These are phyloP conservation scores for Sandelia bainsii DNA, from an alignment of 2,797 vertebrate genomes.

Conservation along the genomic window DNA sequence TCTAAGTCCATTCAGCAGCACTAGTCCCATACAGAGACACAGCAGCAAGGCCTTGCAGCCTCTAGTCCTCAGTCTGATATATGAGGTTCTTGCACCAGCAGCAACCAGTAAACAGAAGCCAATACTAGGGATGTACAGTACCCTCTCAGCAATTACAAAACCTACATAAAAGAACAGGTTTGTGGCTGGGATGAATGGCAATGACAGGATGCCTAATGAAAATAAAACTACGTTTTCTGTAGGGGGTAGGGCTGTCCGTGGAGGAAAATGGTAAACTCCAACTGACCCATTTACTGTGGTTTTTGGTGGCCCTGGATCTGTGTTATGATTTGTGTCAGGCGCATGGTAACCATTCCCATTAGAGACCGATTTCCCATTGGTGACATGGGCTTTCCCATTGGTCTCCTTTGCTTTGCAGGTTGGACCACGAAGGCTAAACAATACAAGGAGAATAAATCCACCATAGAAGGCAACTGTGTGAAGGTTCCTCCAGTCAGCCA, in stretches of 20 bases:
- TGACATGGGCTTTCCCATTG: slow-evolving; percentile 85
- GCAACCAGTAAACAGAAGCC: slow-evolving; percentile 97
- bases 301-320: slow-evolving; percentile 75
- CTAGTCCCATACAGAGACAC: slow-evolving; percentile 87
- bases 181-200: slow-evolving; percentile 96
- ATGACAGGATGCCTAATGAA: slow-evolving; percentile 90
- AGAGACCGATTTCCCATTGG: slow-evolving; percentile 79
- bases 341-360: slow-evolving; percentile 84
- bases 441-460: slow-evolving; percentile 87
- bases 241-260: slow-evolving; percentile 84
- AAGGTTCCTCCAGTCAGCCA: slow-evolving; percentile 95
- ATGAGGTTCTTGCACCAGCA: slow-evolving; percentile 90
- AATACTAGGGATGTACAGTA: slow-evolving; percentile 98
- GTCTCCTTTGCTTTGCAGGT: slow-evolving; percentile 81
- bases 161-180: slow-evolving; percentile 99
- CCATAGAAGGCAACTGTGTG: slow-evolving; percentile 93
- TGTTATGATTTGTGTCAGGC: slow-evolving; percentile 76
- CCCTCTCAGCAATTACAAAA: slow-evolving; percentile 98
- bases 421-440: slow-evolving; percentile 84
- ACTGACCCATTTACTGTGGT: slow-evolving; percentile 70
- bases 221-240: slow-evolving; percentile 93
- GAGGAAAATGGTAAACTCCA: slow-evolving; percentile 45
- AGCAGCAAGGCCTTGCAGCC: slow-evolving; percentile 89
- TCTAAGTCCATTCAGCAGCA: slow-evolving; percentile 93
- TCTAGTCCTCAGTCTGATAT: slow-evolving; percentile 89